A percentile compares a stretch with the other conserved stretches of the same genome.
Conservation (phyloP, 2,113 vertebrate genomes). For the Myrmecobius fasciatus region DNA sequence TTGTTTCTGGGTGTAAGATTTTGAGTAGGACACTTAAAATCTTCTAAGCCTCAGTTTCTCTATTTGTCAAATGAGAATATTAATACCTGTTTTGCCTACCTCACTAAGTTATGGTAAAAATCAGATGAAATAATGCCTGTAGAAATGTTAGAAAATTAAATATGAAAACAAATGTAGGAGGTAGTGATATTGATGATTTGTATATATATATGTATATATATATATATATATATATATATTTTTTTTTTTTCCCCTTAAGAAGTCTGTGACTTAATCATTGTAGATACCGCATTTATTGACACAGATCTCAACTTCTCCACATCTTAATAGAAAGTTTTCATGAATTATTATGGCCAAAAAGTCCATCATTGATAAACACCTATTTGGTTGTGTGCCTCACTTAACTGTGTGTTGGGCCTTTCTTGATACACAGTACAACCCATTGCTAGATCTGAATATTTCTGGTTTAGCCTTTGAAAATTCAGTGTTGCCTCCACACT, state of each 20-base stretch:
- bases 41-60: background rate
- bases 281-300: background rate
- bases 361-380: background rate
- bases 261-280: background rate
- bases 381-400: background rate
- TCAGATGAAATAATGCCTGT: slow-evolving; percentile 8
- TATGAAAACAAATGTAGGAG: background rate
- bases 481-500: background rate
- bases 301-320: background rate
- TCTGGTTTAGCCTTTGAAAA: background rate
- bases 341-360: background rate
- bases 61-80: slow-evolving; percentile 47
- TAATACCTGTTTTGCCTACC: slow-evolving; percentile 2
- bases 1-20: background rate
- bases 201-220: no score
- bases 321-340: background rate
- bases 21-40: slow-evolving; percentile 3
- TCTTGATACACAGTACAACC: background rate
- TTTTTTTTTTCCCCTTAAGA: background rate
- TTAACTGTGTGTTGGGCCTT: background rate
- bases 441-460: background rate
- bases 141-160: background rate
- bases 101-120: background rate
- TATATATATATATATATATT: no score
- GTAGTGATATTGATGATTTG: background rate